These are phyloP conservation scores for Danaus chrysippus DNA, from an alignment of 2,888 invertebrate species.

Conservation along the genomic window DNA sequence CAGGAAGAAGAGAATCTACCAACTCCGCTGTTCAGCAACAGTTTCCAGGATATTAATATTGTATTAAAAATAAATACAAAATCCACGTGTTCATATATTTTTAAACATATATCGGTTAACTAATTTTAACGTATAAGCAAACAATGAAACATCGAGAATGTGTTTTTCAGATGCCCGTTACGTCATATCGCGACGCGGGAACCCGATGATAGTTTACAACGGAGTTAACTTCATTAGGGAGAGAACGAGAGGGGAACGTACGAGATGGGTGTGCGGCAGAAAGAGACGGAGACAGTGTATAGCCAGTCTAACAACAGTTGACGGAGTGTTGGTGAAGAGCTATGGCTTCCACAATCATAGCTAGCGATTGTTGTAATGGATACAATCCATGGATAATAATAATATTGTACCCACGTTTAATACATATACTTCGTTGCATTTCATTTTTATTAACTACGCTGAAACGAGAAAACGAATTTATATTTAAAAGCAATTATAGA, in stretches of 20 bases:
- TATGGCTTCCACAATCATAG: conserved; percentile 59
- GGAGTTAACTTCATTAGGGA: conserved; percentile 59
- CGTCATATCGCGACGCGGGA: conserved; percentile 57
- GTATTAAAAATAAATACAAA: too few species aligned
- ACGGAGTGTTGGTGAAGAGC: conserved; percentile 45
- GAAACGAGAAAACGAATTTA: too few species aligned
- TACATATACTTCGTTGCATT: too few species aligned
- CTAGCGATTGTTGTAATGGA: conserved; percentile 35
- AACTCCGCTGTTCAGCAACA: too few species aligned
- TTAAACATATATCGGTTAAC: too few species aligned
- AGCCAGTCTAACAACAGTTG: conserved; percentile 54
- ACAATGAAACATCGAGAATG: conserved; percentile 1
- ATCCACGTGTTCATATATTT: too few species aligned
- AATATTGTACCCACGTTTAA: too few species aligned
- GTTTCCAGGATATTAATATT: too few species aligned
- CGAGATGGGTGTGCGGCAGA: conserved; percentile 62
- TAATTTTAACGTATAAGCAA: background rate
- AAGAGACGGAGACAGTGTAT: conserved; percentile 55
- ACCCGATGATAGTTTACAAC: conserved; percentile 58
- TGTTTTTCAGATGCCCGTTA: conserved; percentile 42
- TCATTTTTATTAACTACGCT: too few species aligned
- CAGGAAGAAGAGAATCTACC: too few species aligned
- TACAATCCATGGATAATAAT: background rate
- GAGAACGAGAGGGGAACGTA: conserved; percentile 44
- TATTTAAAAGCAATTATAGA: too few species aligned